Evolutionary conservation across 2,113 vertebrate species (phyloP).

Genomic region (Hippocampus barbouri): DNA sequence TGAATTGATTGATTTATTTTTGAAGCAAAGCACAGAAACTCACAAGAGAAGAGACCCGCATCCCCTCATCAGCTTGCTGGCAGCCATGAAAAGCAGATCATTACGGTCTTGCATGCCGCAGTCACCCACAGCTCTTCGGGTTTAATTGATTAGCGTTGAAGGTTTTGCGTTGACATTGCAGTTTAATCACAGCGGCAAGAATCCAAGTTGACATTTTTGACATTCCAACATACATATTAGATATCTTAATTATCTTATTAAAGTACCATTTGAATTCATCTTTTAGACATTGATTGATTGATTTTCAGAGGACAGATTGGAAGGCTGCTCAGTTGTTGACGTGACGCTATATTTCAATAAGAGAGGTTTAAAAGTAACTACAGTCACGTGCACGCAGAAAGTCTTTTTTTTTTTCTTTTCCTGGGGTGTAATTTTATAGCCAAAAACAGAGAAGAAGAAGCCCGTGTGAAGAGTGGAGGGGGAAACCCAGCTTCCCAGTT

Average conservation of each 20-base stretch:
- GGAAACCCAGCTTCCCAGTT: slow-evolving; percentile 8
- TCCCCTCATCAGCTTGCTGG: neutral
- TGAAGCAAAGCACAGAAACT: neutral
- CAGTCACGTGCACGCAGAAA: neutral
- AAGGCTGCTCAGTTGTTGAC: slow-evolving; percentile 1
- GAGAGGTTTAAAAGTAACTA: neutral
- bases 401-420: neutral
- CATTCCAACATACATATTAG: slow-evolving; percentile 11
- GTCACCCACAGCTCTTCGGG: slow-evolving; percentile 5
- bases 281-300: neutral
- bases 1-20: neutral
- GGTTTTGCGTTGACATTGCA: slow-evolving; percentile 5
- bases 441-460: no score
- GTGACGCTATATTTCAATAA: neutral
- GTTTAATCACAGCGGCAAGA: slow-evolving; percentile 13
- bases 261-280: neutral
- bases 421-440: no score
- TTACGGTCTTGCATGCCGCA: neutral
- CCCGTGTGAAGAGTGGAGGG: slow-evolving; percentile 5
- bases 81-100: slow-evolving; percentile 11
- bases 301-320: slow-evolving; percentile 2
- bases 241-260: slow-evolving; percentile 1
- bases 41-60: neutral
- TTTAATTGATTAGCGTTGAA: slow-evolving; percentile 1
- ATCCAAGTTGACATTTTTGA: slow-evolving; percentile 8